Evolutionary conservation across 1,140 invertebrate species (phyloP).

Genomic region (Lepidurus arcticus): DNA sequence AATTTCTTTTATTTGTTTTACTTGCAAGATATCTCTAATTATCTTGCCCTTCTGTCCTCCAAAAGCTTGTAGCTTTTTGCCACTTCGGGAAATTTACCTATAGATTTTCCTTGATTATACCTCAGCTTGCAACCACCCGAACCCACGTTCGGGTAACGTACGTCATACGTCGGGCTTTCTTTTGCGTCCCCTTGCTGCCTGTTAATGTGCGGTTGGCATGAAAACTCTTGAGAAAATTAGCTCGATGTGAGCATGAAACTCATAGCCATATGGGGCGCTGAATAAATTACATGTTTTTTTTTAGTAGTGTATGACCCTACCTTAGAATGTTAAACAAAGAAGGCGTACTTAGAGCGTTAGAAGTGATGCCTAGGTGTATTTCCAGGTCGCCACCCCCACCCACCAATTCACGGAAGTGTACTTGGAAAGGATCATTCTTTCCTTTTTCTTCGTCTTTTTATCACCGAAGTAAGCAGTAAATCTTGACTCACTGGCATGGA

Average conservation of each 20-base stretch:
- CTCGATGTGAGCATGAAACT: background rate
- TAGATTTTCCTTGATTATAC: background rate
- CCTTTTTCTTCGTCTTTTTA: too few species aligned
- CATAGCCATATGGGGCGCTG: background rate
- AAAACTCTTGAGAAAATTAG: background rate
- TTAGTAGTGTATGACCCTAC: background rate
- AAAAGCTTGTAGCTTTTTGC: background rate
- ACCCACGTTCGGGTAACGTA: background rate
- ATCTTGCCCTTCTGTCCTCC: background rate
- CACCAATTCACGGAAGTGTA: background rate
- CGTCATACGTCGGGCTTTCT: background rate
- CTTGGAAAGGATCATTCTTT: background rate
- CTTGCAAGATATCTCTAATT: too few species aligned
- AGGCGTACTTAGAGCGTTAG: constrained; percentile 24
- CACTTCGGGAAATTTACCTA: background rate
- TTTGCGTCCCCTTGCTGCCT: background rate
- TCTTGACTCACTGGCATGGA: background rate
- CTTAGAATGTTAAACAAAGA: background rate
- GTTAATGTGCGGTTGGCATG: background rate
- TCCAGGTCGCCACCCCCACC: too few species aligned
- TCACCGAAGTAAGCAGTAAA: too few species aligned
- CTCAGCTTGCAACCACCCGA: background rate
- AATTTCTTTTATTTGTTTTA: too few species aligned
- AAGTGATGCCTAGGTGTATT: background rate
- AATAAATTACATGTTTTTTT: background rate